A percentile compares a stretch with the other conserved stretches of the same genome.
Evolutionary conservation across 2,888 invertebrate genomes (phyloP).

Genomic region (Eristalinus aeneus): DNA sequence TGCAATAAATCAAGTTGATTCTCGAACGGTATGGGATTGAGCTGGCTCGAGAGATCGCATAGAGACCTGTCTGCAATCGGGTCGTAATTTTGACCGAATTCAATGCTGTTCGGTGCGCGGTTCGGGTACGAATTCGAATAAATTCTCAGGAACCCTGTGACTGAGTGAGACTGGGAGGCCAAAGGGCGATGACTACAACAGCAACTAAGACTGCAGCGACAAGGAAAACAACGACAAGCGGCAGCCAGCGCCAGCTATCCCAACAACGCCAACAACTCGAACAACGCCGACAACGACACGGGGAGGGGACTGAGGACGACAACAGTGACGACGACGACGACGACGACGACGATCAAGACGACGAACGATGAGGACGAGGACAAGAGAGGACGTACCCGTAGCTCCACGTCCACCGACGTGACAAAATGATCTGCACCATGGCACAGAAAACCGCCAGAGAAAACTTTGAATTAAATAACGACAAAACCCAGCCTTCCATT

Average conservation of each 20-base stretch:
- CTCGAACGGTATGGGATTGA: constrained; percentile 1
- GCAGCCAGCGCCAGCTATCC: constrained; percentile 6
- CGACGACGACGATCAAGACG: too few relatives aligned
- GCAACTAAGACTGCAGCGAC: neutral
- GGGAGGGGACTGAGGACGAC: too few relatives aligned
- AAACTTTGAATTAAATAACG: constrained; percentile 10
- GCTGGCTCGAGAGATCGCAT: neutral
- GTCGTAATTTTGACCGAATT: constrained; percentile 52
- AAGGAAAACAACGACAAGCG: neutral
- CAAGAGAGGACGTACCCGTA: neutral
- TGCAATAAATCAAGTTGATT: constrained; percentile 64
- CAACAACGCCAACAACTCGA: neutral
- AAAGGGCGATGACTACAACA: constrained; percentile 42
- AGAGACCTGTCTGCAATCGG: constrained; percentile 10
- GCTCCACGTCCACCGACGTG: constrained; percentile 41
- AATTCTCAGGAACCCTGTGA: constrained; percentile 60
- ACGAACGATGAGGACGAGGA: neutral
- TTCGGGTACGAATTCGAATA: constrained; percentile 32
- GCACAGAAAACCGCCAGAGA: constrained; percentile 46
- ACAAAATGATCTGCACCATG: constrained; percentile 68
- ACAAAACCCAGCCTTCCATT: constrained; percentile 29
- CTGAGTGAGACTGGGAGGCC: constrained; percentile 43
- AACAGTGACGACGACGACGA: neutral
- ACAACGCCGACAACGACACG: neutral
- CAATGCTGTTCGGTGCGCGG: constrained; percentile 20